Percentiles rank a stretch among this genome's conserved stretches.
Evolutionary conservation across 2,888 invertebrate species (phyloP).

Genomic region (Microplitis manilae): DNA sequence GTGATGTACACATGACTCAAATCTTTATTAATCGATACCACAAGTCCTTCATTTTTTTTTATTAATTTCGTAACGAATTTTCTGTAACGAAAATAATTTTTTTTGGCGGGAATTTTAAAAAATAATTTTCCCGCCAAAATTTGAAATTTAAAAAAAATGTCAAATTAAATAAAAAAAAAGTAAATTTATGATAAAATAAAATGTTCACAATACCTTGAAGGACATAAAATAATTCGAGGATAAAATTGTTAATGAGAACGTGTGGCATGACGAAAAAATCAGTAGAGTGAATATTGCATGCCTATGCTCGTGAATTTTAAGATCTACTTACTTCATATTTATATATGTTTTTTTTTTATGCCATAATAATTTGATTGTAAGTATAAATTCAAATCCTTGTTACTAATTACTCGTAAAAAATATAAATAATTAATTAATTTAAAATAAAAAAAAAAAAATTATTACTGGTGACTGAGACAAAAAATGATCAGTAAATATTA

Average conservation of each 20-base stretch:
- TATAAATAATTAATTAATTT: too few species aligned
- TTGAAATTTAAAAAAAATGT: constrained; percentile 20
- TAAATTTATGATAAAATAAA: too few species aligned
- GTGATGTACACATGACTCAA: too few species aligned
- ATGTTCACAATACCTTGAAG: constrained; percentile 26
- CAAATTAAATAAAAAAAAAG: constrained; percentile 3
- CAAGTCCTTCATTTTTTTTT: too few species aligned
- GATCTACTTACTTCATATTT: constrained; percentile 33
- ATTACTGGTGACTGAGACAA: background rate
- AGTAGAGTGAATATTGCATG: constrained; percentile 44
- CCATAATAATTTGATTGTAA: background rate
- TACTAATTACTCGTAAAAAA: too few species aligned
- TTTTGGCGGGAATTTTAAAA: too few species aligned
- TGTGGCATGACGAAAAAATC: constrained; percentile 56
- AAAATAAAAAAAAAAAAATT: too few species aligned
- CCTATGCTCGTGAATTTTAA: constrained; percentile 57
- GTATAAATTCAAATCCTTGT: background rate
- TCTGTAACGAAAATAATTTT: too few species aligned
- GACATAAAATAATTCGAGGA: constrained; percentile 45
- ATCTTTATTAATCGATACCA: too few species aligned
- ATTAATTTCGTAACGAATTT: too few species aligned
- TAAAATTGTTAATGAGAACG: constrained; percentile 60
- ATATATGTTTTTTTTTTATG: constrained; percentile 11
- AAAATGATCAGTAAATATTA: constrained; percentile 53
- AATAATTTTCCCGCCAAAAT: too few species aligned